phyloP scores from a whole-genome alignment of 2,113 vertebrate genomes.

The Australoheros scitulus region DNA sequence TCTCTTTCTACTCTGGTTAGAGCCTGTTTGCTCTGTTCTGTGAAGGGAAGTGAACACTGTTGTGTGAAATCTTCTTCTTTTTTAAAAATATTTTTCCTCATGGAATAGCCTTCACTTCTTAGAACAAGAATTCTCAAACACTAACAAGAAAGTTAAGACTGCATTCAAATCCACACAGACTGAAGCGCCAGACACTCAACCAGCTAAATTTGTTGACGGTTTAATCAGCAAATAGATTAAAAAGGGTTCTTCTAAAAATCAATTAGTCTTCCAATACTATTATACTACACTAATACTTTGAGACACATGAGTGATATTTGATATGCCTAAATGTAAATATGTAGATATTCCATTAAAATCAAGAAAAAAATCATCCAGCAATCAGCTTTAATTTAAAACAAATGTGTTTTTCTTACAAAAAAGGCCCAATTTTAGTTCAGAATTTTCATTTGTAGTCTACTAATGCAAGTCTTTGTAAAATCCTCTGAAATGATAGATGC shows the following conservation, averaged over 20 bases:
- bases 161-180: not conserved
- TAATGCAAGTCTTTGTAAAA: not conserved
- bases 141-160: not conserved
- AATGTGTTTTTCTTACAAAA: not conserved
- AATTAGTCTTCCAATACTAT: not conserved
- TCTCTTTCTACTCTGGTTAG: conserved; percentile 9
- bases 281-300: not conserved
- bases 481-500: not conserved
- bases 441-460: too few relatives aligned
- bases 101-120: not conserved
- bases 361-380: not conserved
- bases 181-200: not conserved
- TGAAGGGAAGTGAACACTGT: not conserved
- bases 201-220: not conserved
- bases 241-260: not conserved
- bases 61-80: not conserved
- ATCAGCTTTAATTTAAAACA: not conserved
- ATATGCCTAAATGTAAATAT: not conserved
- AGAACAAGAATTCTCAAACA: not conserved
- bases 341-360: not conserved
- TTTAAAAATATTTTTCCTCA: not conserved
- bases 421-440: not conserved
- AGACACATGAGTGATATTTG: not conserved
- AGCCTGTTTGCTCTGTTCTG: conserved; percentile 1
- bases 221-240: not conserved